Evolutionary conservation across 64 coral and sea anemone species (phyloP).

Genomic region (Cladopsammia gracilis): DNA sequence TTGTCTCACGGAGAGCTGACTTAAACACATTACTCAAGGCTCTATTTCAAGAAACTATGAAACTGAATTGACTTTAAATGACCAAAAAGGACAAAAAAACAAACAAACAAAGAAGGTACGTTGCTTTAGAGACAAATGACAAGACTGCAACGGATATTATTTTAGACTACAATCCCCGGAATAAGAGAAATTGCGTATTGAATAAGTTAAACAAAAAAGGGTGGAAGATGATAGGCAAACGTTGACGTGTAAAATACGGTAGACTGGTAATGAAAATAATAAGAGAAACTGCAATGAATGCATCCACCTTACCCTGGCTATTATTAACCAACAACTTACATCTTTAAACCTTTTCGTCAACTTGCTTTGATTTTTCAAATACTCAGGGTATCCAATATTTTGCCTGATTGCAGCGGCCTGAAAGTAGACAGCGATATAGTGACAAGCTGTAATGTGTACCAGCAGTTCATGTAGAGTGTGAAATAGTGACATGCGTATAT

Average conservation of each 20-base stretch:
- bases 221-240: no score
- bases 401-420: slow-evolving; percentile 57
- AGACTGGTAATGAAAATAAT: no score
- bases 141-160: not conserved
- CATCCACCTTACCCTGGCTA: no score
- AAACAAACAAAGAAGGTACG: not conserved
- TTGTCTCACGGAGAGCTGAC: no score
- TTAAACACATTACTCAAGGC: no score
- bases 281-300: no score
- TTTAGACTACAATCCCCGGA: not conserved
- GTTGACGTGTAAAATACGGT: no score
- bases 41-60: not conserved
- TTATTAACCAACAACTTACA: slow-evolving; percentile 19
- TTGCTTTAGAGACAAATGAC: not conserved
- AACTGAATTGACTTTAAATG: not conserved
- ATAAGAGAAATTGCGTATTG: not conserved
- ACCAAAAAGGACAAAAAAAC: not conserved
- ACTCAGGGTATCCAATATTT: slow-evolving; percentile 73
- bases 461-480: no score
- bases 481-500: no score
- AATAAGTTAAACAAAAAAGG: not conserved
- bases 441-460: not conserved
- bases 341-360: slow-evolving; percentile 36
- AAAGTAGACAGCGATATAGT: not conserved
- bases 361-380: slow-evolving; percentile 31